Evolutionary conservation across 2,888 invertebrate genomes (phyloP), one percentile per base, ranked within the genome.

Genomic region (Cotesia congregata): DNA sequence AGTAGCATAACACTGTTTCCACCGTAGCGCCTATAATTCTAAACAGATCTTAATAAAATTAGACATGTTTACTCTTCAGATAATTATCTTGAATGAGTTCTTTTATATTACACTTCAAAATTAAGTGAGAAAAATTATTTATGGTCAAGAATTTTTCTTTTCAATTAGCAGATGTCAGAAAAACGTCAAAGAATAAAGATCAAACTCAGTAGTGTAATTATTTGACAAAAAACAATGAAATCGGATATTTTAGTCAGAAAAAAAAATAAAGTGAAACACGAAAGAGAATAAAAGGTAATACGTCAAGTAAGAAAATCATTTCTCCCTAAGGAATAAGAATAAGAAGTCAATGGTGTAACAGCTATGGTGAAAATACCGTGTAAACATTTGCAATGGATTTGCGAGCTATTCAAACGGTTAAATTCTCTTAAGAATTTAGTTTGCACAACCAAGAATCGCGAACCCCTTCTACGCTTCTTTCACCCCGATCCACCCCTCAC

Each of bases 301-400:
- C 65, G 73, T 73, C 73, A 73, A 73, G 67, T 73, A 41, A 40
- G 40, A 61, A 71, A 61, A 41, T 62, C 61, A 71, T 61, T n/a
- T 60, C 41, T 61, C 71, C 39, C 61, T 39, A 9, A n/a, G 9
- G 39, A 71, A 17, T 30, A 12, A 68, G 20, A 17, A 41, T 41
- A 7, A 61, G 38, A 41, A 39, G 61, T 39, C 65, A 65, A 7
- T 71, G 61, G 38, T 15, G 61, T 39, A 71, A 60, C 61, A 39
- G 61, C 38, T 74, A 78, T 82, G 84, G 85, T 82, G 83, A 81
- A 88, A 88, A 87, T 87, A 86, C 85, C 86, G 85, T 89, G 89
- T 88, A 89, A 89, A 89, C 88, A 89, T 89, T 89, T 89, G 88
- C 88, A 87, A 88, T 88, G 88, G 89, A 89, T 89, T 89, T 89